These are phyloP conservation scores for Antheraea pernyi DNA, from an alignment of 1,140 invertebrate genomes.

Conservation along the genomic window DNA sequence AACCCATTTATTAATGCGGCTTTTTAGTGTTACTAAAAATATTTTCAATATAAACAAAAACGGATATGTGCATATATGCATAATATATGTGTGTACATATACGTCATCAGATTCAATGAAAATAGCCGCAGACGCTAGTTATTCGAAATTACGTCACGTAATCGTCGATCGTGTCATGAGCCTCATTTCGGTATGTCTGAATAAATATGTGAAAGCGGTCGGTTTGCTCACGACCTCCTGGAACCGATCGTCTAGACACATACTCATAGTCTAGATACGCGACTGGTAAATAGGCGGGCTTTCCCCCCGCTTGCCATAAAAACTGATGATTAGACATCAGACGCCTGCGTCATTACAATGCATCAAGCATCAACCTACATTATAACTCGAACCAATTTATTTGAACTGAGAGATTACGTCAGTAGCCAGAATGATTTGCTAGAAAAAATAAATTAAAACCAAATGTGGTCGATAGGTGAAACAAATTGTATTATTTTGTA, in stretches of 20 bases:
- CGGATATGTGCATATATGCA: no score
- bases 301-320: slow-evolving; percentile 49
- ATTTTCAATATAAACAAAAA: slow-evolving; percentile 6
- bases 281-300: slow-evolving; percentile 59
- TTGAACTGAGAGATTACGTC: neutral
- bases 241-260: slow-evolving; percentile 70
- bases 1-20: neutral
- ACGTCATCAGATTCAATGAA: slow-evolving; percentile 28
- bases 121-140: slow-evolving; percentile 38
- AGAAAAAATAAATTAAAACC: neutral
- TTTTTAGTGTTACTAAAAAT: neutral
- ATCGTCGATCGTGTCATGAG: slow-evolving; percentile 35
- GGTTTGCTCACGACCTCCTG: slow-evolving; percentile 65
- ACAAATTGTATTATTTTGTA: neutral
- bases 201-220: slow-evolving; percentile 64
- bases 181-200: slow-evolving; percentile 46
- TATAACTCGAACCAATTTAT: neutral
- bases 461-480: neutral
- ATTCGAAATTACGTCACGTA: slow-evolving; percentile 57
- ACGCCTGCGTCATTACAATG: slow-evolving; percentile 28
- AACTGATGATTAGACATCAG: slow-evolving; percentile 34
- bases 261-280: slow-evolving; percentile 71
- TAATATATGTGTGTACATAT: slow-evolving; percentile 9
- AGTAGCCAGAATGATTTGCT: neutral
- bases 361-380: slow-evolving; percentile 10